Conservation (phyloP, 2,888 invertebrate species). For the Thera obeliscata region DNA sequence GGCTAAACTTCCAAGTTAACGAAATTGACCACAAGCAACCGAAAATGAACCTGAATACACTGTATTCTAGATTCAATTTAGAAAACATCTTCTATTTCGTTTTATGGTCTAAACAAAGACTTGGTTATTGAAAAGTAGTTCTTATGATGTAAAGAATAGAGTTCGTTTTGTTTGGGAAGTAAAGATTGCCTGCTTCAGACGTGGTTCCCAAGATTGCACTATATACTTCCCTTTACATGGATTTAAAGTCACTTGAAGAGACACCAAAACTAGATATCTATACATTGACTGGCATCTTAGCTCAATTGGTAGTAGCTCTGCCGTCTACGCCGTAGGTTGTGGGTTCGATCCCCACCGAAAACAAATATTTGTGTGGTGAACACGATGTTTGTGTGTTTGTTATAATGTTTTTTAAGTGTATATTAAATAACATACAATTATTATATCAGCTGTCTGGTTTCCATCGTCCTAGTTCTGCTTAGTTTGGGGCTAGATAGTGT, state of each 20-base stretch:
- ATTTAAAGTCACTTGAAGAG: constrained; percentile 15
- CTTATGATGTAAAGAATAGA: constrained; percentile 11
- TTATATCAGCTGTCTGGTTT: too few relatives aligned
- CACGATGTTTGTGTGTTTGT: too few relatives aligned
- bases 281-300: too few relatives aligned
- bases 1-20: constrained; percentile 14
- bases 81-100: background rate
- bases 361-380: too few relatives aligned
- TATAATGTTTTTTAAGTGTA: too few relatives aligned
- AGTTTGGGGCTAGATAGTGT: too few relatives aligned
- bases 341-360: too few relatives aligned
- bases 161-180: constrained; percentile 10
- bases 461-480: too few relatives aligned
- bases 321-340: too few relatives aligned
- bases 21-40: constrained; percentile 10
- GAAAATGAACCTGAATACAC: constrained; percentile 9
- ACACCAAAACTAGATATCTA: background rate
- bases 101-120: constrained; percentile 11
- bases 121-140: constrained; percentile 11
- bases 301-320: too few relatives aligned
- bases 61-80: constrained; percentile 13
- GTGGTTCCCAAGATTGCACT: constrained; percentile 34
- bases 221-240: constrained; percentile 16
- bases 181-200: constrained; percentile 15
- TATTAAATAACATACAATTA: too few relatives aligned